Base-by-base conservation (phyloP, 2,797 vertebrate species). In the Craterocephalus amniculus region DNA sequence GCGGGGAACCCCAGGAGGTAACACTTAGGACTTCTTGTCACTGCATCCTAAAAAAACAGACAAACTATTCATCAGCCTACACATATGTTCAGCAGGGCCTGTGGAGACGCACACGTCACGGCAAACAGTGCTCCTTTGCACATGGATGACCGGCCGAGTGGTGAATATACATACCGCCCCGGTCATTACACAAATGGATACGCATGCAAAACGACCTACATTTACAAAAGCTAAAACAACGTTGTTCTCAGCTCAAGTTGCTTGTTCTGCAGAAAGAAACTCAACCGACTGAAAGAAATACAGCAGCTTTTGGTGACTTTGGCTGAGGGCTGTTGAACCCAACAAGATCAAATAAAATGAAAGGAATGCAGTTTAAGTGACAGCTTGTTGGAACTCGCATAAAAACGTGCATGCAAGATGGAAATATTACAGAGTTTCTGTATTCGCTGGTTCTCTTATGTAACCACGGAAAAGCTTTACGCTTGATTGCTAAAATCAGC, bases 1-100 rank as follows among this genome's bases (percentile, higher is more conserved):
- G 89, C 83, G 83, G 87, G 88, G 91, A 90, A 86, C 83, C 87
- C 88, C 91, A 92, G 89, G 91, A 91, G 91, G 89, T 88, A 92
- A 89, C 91, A 91, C 89, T 91, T 93, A 86, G 63, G 79, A 75
- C 63, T 80, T 86, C 80, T 88, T 89, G 88, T 91, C 87, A 87
- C 85, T 85, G 87, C 83, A 83, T 88, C 86, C 86, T 75, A 83
- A 79, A 83, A 78, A 91, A 86, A 92, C 88, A 89, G 85, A 91
- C 80, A 79, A 80, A 88, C 84, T 85, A 91, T 91, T 91, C 90
- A 92, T 90, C 87, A 81, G 83, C 86, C 84, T 83, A 76, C 90
- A 91, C 90, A 91, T 77, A 85, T 87, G 85, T 87, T 85, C 58
- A 80, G 67, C 68, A 76, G 76, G 76, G 73, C 64, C 81, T 59